These are phyloP conservation scores for Austrolebias charrua DNA, from an alignment of 2,797 vertebrate species.

Conservation along the genomic window DNA sequence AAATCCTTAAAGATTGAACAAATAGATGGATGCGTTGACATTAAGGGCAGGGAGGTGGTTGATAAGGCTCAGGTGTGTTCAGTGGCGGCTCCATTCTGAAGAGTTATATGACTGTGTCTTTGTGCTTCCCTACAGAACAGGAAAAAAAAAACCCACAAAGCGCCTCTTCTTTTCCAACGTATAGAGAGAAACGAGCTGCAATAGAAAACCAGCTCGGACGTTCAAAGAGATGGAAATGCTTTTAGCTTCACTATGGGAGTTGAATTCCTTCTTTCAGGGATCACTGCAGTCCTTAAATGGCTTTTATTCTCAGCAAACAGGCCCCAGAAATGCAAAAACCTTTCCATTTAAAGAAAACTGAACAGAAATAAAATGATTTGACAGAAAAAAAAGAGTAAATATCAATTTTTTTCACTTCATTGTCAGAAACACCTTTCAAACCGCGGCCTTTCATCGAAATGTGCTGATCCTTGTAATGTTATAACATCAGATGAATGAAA, in stretches of 20 bases:
- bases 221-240: conserved; percentile 17
- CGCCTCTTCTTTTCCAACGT: conserved; percentile 48
- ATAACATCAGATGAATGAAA: not conserved
- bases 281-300: not conserved
- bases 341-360: not conserved
- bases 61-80: conserved; percentile 17
- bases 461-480: not conserved
- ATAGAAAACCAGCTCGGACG: conserved; percentile 11
- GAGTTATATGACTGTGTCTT: conserved; percentile 50
- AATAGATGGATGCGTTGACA: not conserved
- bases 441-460: too few relatives aligned
- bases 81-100: conserved; percentile 2
- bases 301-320: not conserved
- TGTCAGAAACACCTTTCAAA: not conserved
- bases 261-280: conserved; percentile 15
- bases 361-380: not conserved
- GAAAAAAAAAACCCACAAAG: conserved; percentile 48
- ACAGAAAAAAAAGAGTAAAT: not conserved
- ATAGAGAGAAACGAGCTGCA: conserved; percentile 37
- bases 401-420: not conserved
- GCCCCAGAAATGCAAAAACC: not conserved
- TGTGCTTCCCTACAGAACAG: conserved; percentile 35
- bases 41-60: not conserved
- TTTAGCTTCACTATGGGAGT: conserved; percentile 28
- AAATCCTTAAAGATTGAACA: too few relatives aligned